Conservation (phyloP, 2,113 vertebrate species). For the human (Homo sapiens) region GRCh38 chr5:159903001-159903500, state of each 20-base stretch:
- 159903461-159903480: background rate
- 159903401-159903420: background rate
- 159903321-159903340: background rate
- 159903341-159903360: background rate
- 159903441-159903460: background rate
- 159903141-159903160: background rate
- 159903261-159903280: background rate
- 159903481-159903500: background rate
- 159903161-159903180: background rate
- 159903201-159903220: background rate
- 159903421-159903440: background rate
- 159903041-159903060: constrained; percentile 26
- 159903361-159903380: background rate
- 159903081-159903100: constrained; percentile 39
- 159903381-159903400: background rate
- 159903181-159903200: background rate
- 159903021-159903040: constrained; percentile 76
- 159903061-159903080: constrained; percentile 46
- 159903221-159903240: background rate
- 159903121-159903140: background rate
- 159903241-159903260: background rate
- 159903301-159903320: background rate
- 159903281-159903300: background rate
- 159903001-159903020: constrained; percentile 36
- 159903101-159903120: background rate